Evolutionary conservation across 2,888 invertebrate species (phyloP), one percentile per base, ranked within the genome.

Genomic region (Archaeoteleia sp.): DNA sequence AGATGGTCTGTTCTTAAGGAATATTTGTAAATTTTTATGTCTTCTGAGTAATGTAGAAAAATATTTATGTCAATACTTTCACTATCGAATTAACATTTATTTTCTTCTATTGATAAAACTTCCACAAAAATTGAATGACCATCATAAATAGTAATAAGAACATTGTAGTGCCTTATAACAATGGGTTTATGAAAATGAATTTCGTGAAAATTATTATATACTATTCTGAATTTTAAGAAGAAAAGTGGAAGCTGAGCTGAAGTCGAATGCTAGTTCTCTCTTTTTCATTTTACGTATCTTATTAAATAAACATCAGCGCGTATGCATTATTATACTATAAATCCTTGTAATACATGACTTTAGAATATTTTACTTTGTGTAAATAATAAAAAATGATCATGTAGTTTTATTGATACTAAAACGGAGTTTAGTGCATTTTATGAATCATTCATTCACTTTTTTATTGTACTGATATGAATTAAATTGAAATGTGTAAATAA

Each of bases 231-330:
- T 42, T 42, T 42, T 35, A 43, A 10, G 43, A 34, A 13, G 40
- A 13, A 53, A 53, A 40, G n/a, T 23, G 51, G 10, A 32, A 9
- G 23, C 23, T 32, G 40, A 20, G 49, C 39, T 30, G 37, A 23
- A 25, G 29, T n/a, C 23, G 32, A 53, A 51, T 14, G 42, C n/a
- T 37, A 14, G 32, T 34, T 53, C 32, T 53, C 35, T n/a, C n/a
- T n/a, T n/a, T 43, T 43, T 54, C 17, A 10, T 34, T 54, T 54
- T 43, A 37, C 43, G 17, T 17, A 25, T 13, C 35, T 43, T 35
- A 35, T 54, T 54, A 43, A 54, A 54, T 54, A 54, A 54, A 43
- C 43, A 54, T 54, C 43, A 54, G 54, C 35, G 37, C 35, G 42
- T 35, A 34, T 35, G 25, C 43, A 1, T 27, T 35, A 54, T 54